Percentiles rank a stretch among this genome's conserved stretches.
These are phyloP conservation scores for Acromyrmex charruanus DNA, from an alignment of 1,140 invertebrate species.

Conservation along the genomic window DNA sequence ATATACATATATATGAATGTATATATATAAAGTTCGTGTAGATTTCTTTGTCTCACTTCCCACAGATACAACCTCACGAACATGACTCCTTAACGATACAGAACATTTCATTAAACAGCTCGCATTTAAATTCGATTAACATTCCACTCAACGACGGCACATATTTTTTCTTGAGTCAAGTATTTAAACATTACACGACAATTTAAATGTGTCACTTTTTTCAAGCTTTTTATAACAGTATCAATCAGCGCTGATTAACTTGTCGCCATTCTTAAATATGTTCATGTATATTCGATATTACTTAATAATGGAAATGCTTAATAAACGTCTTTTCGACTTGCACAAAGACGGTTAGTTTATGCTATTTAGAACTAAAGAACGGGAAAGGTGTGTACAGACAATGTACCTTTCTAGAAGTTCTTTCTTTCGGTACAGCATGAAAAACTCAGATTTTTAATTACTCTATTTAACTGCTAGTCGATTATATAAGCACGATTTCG, in stretches of 20 bases:
- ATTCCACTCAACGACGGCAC: constrained; percentile 42
- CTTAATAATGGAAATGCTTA: constrained; percentile 62
- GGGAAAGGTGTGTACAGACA: constrained; percentile 38
- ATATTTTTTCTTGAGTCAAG: constrained; percentile 46
- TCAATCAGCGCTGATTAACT: constrained; percentile 52
- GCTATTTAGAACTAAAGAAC: constrained; percentile 57
- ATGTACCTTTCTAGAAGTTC: constrained; percentile 55
- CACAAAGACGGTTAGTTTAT: constrained; percentile 47
- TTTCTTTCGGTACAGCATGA: constrained; percentile 34
- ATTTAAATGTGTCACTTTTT: constrained; percentile 49
- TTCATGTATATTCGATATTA: constrained; percentile 39
- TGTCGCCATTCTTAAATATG: constrained; percentile 57
- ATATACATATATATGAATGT: constrained; percentile 34
- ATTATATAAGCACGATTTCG: constrained; percentile 62
- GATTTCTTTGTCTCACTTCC: constrained; percentile 31
- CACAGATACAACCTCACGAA: constrained; percentile 31
- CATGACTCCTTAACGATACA: constrained; percentile 26
- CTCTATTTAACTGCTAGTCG: constrained; percentile 53
- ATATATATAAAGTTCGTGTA: constrained; percentile 37
- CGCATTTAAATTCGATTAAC: constrained; percentile 30
- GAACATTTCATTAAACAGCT: constrained; percentile 22
- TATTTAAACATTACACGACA: constrained; percentile 49
- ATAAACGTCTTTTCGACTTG: constrained; percentile 47
- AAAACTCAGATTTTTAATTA: constrained; percentile 53
- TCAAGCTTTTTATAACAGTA: constrained; percentile 24